Conservation (phyloP, 2,113 vertebrate genomes). For the Pedionomus torquatus region DNA sequence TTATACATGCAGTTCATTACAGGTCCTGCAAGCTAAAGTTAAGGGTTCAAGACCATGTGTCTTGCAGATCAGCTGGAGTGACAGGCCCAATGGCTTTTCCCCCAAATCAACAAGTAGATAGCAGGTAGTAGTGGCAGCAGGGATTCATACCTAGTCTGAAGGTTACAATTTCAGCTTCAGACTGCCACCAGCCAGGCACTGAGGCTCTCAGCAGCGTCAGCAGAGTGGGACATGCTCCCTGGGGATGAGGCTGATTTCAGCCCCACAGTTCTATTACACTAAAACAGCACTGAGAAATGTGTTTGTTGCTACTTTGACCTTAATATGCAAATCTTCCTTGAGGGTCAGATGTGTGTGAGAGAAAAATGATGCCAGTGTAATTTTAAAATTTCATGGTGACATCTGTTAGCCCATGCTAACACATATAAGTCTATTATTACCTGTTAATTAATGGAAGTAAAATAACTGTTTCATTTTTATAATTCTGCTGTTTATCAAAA, state of each 20-base stretch:
- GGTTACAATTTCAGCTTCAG: background rate
- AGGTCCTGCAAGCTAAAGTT: background rate
- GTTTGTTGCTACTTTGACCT: background rate
- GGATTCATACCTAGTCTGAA: background rate
- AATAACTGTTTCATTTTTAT: background rate
- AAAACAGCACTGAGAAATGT: too few species aligned
- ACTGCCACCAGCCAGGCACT: background rate
- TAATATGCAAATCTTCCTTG: background rate
- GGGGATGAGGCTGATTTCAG: background rate
- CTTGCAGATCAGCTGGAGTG: background rate
- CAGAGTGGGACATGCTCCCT: rapidly evolving
- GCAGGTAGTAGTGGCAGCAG: background rate
- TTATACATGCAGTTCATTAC: background rate
- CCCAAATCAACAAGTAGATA: background rate
- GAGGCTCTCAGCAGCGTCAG: rapidly evolving
- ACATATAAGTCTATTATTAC: background rate
- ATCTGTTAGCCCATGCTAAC: background rate
- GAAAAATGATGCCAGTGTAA: background rate
- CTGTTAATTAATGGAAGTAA: background rate
- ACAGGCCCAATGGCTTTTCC: background rate
- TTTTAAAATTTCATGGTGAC: background rate
- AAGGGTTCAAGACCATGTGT: rapidly evolving
- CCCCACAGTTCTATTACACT: too few species aligned
- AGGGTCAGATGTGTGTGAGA: background rate
- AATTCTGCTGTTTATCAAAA: background rate